Evolutionary conservation across 2,797 vertebrate species (phyloP), one percentile per base, ranked within the genome.

Genomic region (Chloroceryle inda): DNA sequence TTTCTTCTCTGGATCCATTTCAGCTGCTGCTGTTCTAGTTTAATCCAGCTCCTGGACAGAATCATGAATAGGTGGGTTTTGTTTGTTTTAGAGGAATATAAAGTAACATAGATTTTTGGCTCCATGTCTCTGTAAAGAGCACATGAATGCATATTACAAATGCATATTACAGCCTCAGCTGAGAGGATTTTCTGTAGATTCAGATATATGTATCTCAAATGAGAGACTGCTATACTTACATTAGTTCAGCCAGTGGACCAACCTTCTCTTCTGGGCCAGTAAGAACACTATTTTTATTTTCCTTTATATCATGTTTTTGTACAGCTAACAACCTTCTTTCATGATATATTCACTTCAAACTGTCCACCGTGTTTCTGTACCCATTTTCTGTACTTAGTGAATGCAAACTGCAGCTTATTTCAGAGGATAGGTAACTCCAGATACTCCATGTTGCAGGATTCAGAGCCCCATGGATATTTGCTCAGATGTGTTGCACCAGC

Each of bases 221-320:
- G 24, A 29, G 27, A 80, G 35, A 2, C 35, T 24, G 55, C 64
- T 68, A 4, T 6, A 2, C 38, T 55, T 78, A 27, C 3, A 1
- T 8, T 2, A 18, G 16, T 15, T 56, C 63, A 81, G 0, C 20
- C 37, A 44, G 22, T 8, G 7, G 31, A 22, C 53, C 33, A 29
- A 66, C 3, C 31, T n/a, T 19, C 27, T n/a, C 45, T 61, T 16
- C 40, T 59, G 47, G 26, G 8, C 26, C 61, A 81, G 6, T n/a
- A 26, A 85, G 45, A 62, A 31, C 5, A 5, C 2, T 13, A 0
- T 3, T 8, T 33, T 37, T 26, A 19, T 45, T 66, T 29, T 33
- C 17, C 22, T 63, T 67, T 79, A 55, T 44, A 53, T 68, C 7
- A 2, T 3, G 0, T 10, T 72, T 91, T 78, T 68, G 14, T n/a